phyloP scores from a whole-genome alignment of 2,113 vertebrate genomes.

The Sclerurus mexicanus region DNA sequence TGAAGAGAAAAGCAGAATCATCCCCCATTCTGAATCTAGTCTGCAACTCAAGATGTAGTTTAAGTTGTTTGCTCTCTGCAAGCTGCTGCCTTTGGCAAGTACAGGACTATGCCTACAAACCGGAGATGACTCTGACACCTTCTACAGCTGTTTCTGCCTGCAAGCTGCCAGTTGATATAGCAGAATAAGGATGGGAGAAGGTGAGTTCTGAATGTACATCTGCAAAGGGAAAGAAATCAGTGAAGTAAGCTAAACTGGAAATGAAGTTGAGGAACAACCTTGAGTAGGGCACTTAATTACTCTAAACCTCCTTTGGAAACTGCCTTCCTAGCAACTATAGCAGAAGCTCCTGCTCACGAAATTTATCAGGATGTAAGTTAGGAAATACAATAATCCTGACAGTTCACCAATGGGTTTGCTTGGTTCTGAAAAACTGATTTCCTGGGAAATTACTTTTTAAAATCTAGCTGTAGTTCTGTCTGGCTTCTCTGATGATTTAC shows the following conservation, averaged over 20 bases:
- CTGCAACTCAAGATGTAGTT: not conserved
- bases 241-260: not conserved
- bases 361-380: not conserved
- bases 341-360: not conserved
- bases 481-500: not conserved
- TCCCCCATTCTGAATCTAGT: not conserved
- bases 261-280: not conserved
- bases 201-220: not conserved
- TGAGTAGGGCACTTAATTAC: not conserved
- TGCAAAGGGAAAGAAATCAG: not conserved
- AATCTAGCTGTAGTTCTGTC: not conserved
- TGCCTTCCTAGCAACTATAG: not conserved
- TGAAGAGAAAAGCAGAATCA: not conserved
- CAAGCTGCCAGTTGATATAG: not conserved
- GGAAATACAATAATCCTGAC: not conserved
- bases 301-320: not conserved
- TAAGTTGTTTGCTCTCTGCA: not conserved
- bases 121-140: not conserved
- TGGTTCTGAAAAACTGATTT: not conserved
- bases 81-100: not conserved
- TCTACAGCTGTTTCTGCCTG: not conserved
- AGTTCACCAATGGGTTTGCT: not conserved
- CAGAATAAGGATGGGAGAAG: not conserved
- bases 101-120: fast-evolving
- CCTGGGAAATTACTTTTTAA: not conserved